These are phyloP conservation scores for Leiothrix lutea DNA, from an alignment of 2,113 vertebrate genomes.

Conservation along the genomic window DNA sequence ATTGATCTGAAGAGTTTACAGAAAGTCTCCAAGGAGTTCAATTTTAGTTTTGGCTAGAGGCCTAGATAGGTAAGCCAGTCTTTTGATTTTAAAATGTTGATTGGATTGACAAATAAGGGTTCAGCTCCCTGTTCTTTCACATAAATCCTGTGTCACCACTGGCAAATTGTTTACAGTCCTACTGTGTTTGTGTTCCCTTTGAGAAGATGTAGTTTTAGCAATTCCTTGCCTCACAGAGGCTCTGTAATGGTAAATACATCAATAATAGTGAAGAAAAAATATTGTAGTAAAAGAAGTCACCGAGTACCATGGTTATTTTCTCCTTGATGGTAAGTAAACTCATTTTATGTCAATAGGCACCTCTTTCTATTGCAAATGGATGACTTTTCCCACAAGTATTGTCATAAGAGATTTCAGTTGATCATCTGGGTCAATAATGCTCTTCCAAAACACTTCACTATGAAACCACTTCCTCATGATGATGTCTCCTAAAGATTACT, in stretches of 20 bases:
- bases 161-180: neutral
- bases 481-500: neutral
- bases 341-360: neutral
- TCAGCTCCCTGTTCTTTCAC: neutral
- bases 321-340: neutral
- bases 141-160: neutral
- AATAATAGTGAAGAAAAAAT: neutral
- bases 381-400: neutral
- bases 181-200: neutral
- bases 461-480: neutral
- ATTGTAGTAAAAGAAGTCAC: neutral
- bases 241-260: neutral
- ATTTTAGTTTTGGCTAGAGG: neutral
- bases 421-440: neutral
- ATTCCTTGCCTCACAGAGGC: neutral
- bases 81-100: neutral
- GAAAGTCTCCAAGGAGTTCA: neutral
- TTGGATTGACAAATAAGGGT: neutral
- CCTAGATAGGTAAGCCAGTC: neutral
- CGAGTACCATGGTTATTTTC: neutral
- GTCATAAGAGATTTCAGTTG: neutral
- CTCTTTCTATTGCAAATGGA: neutral
- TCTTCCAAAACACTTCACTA: neutral
- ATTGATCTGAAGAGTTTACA: neutral
- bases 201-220: neutral